A percentile compares a stretch with the other conserved stretches of the same genome.
Evolutionary conservation across 2,113 vertebrate species (phyloP).

Genomic region (Cyanistes caeruleus): DNA sequence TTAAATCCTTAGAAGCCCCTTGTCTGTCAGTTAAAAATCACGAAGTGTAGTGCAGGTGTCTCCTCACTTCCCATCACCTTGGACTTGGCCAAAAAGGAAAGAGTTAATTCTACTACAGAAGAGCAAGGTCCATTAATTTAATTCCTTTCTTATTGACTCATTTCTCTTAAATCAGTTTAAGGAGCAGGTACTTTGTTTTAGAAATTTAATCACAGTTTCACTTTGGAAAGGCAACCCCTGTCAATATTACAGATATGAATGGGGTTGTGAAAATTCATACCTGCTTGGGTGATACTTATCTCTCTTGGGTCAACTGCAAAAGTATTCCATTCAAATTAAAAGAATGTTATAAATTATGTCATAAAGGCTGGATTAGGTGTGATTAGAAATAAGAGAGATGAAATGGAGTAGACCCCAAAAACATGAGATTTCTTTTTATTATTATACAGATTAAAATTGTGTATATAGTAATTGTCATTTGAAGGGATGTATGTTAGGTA

Average conservation of each 20-base stretch:
- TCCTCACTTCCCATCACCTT: not conserved
- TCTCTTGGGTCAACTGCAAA: not conserved
- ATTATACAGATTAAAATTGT: not conserved
- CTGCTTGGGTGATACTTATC: not conserved
- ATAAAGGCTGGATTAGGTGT: not conserved
- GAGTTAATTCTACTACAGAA: not conserved
- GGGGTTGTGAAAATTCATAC: constrained; percentile 14
- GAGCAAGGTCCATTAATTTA: not conserved
- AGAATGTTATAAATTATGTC: not conserved
- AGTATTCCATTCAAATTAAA: not conserved
- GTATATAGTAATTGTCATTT: not conserved
- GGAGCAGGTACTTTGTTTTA: not conserved
- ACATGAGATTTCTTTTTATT: not conserved
- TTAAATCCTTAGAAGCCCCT: not conserved
- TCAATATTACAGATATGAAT: not conserved
- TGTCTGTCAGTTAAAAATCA: not conserved
- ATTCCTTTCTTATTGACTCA: not conserved
- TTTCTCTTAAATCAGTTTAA: not conserved
- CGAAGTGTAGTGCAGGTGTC: not conserved
- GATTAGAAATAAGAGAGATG: not conserved
- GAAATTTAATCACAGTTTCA: not conserved
- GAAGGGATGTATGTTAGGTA: not conserved
- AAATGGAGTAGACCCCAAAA: not conserved
- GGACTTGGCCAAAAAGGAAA: not conserved
- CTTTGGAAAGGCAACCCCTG: not conserved